These are phyloP conservation scores for Torymus auratus DNA, from an alignment of 2,888 invertebrate species.

Conservation along the genomic window DNA sequence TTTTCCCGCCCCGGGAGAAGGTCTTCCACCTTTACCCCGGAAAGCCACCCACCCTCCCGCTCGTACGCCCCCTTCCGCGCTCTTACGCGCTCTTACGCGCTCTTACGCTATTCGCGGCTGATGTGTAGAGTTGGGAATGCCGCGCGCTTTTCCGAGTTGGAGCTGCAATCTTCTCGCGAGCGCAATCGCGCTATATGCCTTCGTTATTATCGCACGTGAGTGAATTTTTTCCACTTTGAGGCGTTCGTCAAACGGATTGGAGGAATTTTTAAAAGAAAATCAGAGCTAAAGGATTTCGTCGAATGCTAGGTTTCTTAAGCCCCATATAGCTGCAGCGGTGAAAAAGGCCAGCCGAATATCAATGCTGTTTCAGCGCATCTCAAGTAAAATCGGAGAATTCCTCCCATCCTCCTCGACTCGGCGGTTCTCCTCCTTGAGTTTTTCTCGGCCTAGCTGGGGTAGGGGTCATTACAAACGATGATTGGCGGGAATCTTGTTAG, in stretches of 20 bases:
- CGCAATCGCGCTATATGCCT: slow-evolving; percentile 28
- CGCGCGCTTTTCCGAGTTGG: slow-evolving; percentile 8
- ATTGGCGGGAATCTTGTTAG: slow-evolving; percentile 75
- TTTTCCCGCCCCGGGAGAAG: neutral
- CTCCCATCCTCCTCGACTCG: slow-evolving; percentile 43
- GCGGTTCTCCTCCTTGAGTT: slow-evolving; percentile 36
- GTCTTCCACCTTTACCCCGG: neutral
- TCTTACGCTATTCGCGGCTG: slow-evolving; percentile 49
- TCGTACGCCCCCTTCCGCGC: neutral
- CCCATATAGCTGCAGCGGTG: neutral
- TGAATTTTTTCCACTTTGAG: no score
- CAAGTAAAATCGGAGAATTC: neutral
- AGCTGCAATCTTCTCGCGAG: slow-evolving; percentile 49
- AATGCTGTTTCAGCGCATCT: neutral
- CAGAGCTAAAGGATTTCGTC: slow-evolving; percentile 4
- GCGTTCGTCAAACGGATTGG: no score
- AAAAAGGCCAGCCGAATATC: slow-evolving; percentile 43
- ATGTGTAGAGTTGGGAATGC: slow-evolving; percentile 53
- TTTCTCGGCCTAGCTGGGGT: slow-evolving; percentile 38
- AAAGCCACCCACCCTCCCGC: neutral
- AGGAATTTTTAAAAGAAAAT: no score
- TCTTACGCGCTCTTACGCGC: neutral
- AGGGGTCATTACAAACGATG: slow-evolving; percentile 69
- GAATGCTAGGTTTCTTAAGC: neutral
- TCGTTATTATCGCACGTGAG: slow-evolving; percentile 47